Base-by-base conservation (phyloP, 2,797 vertebrate genomes). In the Poeciliopsis presidionis region DNA sequence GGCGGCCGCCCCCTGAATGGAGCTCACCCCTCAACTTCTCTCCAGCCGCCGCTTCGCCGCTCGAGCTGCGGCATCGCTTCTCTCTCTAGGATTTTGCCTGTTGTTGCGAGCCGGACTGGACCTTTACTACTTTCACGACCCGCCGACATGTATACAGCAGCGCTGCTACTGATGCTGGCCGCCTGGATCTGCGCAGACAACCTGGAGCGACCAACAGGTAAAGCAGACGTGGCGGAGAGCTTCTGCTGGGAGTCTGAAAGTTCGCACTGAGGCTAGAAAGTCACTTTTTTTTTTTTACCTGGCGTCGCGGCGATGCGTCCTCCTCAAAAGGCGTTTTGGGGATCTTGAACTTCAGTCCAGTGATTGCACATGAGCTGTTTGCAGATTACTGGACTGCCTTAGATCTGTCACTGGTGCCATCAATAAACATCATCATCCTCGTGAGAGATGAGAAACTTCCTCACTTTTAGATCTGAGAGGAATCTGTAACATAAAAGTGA, bases 121-220 rank as follows among this genome's bases (percentile, higher is more conserved):
- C 91, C 94, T 89, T 89, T 88, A 51, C 70, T 43, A 89, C 88
- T 86, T 83, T 79, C 14, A 81, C 43, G 28, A 55, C 46, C 57
- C 49, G 74, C 78, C 80, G 91, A 85, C 70, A 96, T 95, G 95
- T 72, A 87, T 77, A 70, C 87, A 18, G 83, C 89, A 47, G 90
- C 88, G 3, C 30, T 95, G 83, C 86, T 96, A 25, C 86, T 95
- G 92, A 79, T 95, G 87, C 89, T 96, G 83, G 81, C 83, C 79
- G 90, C 82, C 75, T 86, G 92, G 89, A 90, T 95, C 88, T 92
- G 81, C 84, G 94, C 92, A n/a, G 95, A 96, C 63, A 93, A 88
- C 61, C 90, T 92, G 85, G 95, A 96, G 36, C 93, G 93, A 79
- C 94, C 95, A 95, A 95, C 95, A 96, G 95, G 95, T 96, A 95